Evolutionary conservation across 2,113 vertebrate genomes (phyloP).

Genomic region (Ptyas mucosa): DNA sequence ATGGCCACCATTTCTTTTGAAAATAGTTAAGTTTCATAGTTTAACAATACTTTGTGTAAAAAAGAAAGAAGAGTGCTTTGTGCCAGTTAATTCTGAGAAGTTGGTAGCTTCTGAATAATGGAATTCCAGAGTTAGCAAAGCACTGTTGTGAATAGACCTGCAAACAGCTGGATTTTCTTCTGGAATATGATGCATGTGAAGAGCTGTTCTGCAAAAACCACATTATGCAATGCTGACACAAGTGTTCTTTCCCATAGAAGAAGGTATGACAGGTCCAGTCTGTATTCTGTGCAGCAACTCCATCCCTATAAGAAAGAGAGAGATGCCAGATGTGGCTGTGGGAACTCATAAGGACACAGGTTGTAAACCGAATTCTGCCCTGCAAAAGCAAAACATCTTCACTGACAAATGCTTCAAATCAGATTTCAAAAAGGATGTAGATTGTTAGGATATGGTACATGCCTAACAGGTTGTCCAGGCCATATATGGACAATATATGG

Average conservation of each 20-base stretch:
- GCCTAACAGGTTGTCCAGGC: no score
- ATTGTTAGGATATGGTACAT: no score
- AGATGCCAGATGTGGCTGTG: conserved; percentile 85
- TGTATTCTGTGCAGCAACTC: conserved; percentile 85
- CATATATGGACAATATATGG: no score
- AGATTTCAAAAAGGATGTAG: conserved; percentile 87
- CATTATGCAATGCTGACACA: conserved; percentile 79
- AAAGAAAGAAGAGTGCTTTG: not conserved
- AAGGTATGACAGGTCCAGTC: conserved; percentile 89
- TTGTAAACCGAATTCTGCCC: conserved; percentile 78
- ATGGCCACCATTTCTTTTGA: not conserved
- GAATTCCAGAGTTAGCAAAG: conserved; percentile 85
- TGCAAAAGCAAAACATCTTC: conserved; percentile 84
- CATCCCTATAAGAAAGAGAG: conserved; percentile 81
- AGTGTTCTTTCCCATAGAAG: conserved; percentile 83
- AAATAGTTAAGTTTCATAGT: not conserved
- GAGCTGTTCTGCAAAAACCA: conserved; percentile 93
- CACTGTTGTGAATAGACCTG: conserved; percentile 86
- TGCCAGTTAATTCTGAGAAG: not conserved
- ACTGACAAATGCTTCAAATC: conserved; percentile 82
- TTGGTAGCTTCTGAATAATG: conserved; percentile 50
- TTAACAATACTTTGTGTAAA: not conserved
- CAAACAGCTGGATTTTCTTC: conserved; percentile 86
- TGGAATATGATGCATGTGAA: conserved; percentile 86
- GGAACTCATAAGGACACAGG: conserved; percentile 87